Percentiles rank a stretch among this genome's conserved stretches.
These are phyloP conservation scores for Parazoanthus darwini DNA, from an alignment of 92 coral and sea anemone species.

Conservation along the genomic window DNA sequence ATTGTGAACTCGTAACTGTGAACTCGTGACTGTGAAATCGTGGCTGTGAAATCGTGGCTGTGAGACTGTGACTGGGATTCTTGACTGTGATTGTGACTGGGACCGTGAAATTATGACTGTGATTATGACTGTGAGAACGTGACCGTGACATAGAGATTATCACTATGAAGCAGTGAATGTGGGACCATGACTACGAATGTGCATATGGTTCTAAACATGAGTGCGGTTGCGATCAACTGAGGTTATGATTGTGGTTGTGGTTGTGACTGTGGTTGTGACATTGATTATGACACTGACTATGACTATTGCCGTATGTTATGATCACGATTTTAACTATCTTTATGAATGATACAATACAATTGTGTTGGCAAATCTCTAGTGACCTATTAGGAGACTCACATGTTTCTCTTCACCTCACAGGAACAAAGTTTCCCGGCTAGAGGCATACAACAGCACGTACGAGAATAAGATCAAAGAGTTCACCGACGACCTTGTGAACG, in stretches of 20 bases:
- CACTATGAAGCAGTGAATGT: not conserved
- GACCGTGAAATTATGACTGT: too few relatives aligned
- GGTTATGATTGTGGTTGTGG: not conserved
- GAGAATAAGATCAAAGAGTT: constrained; percentile 85
- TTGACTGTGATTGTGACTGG: too few relatives aligned
- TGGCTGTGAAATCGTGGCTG: too few relatives aligned
- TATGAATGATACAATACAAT: not conserved
- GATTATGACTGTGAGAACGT: too few relatives aligned
- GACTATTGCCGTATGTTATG: too few relatives aligned
- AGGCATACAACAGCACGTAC: constrained; percentile 84
- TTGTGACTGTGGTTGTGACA: too few relatives aligned
- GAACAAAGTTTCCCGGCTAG: constrained; percentile 85
- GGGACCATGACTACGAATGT: not conserved
- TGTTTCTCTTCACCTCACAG: constrained; percentile 22
- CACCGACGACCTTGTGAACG: constrained; percentile 87
- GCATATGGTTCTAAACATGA: not conserved
- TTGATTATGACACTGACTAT: not conserved
- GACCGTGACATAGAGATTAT: not conserved
- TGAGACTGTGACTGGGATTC: too few relatives aligned
- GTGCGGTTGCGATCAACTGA: not conserved
- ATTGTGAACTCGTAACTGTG: too few relatives aligned
- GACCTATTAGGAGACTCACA: not conserved
- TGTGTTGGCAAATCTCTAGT: not conserved
- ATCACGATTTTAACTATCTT: not conserved
- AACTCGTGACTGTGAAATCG: too few relatives aligned